Base-by-base conservation (phyloP, 2,888 invertebrate genomes). In the Epinotia bilunana region DNA sequence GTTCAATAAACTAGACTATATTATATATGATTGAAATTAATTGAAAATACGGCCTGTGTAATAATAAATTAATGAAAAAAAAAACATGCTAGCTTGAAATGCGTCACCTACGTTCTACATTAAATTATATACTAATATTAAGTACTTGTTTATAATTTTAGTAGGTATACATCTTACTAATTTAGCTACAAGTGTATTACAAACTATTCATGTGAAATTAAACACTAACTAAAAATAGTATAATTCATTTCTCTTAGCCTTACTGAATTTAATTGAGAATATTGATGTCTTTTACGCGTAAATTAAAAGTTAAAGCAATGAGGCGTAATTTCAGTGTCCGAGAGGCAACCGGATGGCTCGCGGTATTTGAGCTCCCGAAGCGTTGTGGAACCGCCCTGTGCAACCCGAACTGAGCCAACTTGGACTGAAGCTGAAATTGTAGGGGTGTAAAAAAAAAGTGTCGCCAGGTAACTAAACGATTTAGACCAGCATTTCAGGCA, bases 211-310 rank as follows among this genome's bases (percentile, higher is more conserved):
- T 13, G 46, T 64, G 20, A 58, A 64, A 65, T 49, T 16, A 64
- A 43, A 18, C 39, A 46, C 55, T 68, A 68, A 57, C 3, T 58
- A 16, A 43, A 68, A 64, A 64, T 53, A 53, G n/a, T 53, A 53
- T 2, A 53, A 6, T n/a, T 53, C 5, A 53, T 68, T 39, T 11
- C 57, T 39, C 7, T 57, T 13, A 13, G 7, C n/a, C 64, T 11
- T 5, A 13, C 23, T n/a, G 16, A 20, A 13, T 58, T 39, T n/a
- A 13, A 23, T 68, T 20, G 43, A 16, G 23, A 67, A 39, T 67
- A 57, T 16, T 57, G 6, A 57, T 43, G 13, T 20, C 0, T 20
- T 43, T 58, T 43, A n/a, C n/a, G 12, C 57, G n/a, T 67, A 7
- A 16, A 6, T n/a, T 53, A n/a, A 53, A n/a, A 7, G 7, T 28